Percentiles rank a stretch among this genome's conserved stretches.
Conservation (phyloP, 2,888 invertebrate genomes). For the Flexamia atlantica region DNA sequence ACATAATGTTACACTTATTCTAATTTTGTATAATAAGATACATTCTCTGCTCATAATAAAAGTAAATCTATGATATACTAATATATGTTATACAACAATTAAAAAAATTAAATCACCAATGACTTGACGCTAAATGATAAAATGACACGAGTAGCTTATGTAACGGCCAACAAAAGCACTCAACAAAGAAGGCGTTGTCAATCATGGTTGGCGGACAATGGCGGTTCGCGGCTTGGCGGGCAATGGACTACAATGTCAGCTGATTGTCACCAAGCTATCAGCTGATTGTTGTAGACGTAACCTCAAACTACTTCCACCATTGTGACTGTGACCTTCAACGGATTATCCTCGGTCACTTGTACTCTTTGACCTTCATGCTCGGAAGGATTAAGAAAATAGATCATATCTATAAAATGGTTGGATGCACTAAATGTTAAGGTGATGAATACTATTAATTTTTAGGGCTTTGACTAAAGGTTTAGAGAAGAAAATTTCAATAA, state of each 20-base stretch:
- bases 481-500: too few relatives aligned
- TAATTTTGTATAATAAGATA: too few relatives aligned
- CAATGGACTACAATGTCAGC: conserved; percentile 9
- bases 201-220: conserved; percentile 4
- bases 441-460: too few relatives aligned
- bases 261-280: conserved; percentile 30
- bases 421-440: too few relatives aligned
- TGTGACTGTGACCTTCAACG: background rate
- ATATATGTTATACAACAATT: too few relatives aligned
- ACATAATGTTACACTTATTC: too few relatives aligned
- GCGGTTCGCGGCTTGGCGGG: conserved; percentile 15
- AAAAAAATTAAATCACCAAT: too few relatives aligned
- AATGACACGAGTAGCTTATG: background rate
- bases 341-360: conserved; percentile 15
- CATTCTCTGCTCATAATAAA: too few relatives aligned
- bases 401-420: too few relatives aligned
- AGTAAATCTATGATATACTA: too few relatives aligned
- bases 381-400: background rate
- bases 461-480: too few relatives aligned
- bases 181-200: conserved; percentile 25
- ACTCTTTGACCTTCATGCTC: background rate
- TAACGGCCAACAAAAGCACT: background rate
- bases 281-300: conserved; percentile 35
- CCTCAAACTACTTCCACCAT: conserved; percentile 30
- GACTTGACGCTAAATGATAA: background rate